These are phyloP conservation scores for Tethya wilhelma DNA, from an alignment of 37 sponge, comb jelly and placozoan species.

Conservation along the genomic window DNA sequence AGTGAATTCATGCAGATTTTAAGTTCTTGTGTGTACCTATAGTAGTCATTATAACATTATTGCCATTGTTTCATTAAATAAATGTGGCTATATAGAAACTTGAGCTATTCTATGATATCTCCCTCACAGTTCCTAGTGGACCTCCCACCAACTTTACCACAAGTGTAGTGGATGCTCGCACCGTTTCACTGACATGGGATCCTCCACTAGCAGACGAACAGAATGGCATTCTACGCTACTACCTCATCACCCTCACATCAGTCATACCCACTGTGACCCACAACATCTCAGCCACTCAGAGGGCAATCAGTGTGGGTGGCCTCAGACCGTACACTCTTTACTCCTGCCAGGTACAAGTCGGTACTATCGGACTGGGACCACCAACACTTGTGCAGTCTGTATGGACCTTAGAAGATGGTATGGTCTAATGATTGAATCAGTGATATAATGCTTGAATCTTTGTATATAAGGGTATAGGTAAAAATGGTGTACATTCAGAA, in stretches of 20 bases:
- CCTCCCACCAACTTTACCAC: background rate
- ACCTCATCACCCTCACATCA: slow-evolving; percentile 5
- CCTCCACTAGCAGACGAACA: slow-evolving; percentile 9
- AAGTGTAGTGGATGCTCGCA: background rate
- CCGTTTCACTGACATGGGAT: slow-evolving; percentile 18
- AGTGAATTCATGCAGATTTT: too few relatives aligned
- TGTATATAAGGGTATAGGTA: too few relatives aligned
- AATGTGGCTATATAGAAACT: too few relatives aligned
- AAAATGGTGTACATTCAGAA: too few relatives aligned
- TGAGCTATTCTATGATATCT: too few relatives aligned
- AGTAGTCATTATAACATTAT: too few relatives aligned
- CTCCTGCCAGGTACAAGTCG: slow-evolving; percentile 6
- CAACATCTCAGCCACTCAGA: background rate
- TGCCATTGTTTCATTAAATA: too few relatives aligned
- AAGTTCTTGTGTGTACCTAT: too few relatives aligned
- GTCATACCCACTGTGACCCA: background rate
- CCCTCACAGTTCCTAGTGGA: slow-evolving; percentile 27
- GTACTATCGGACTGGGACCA: slow-evolving; percentile 5
- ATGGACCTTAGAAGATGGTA: slow-evolving; percentile 16
- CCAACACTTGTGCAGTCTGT: background rate
- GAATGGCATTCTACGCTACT: slow-evolving; percentile 36
- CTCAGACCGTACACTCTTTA: slow-evolving; percentile 32
- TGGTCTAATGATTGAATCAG: too few relatives aligned
- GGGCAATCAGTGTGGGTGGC: background rate
- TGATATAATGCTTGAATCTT: too few relatives aligned